Evolutionary conservation across 2,888 invertebrate species (phyloP).

Genomic region (Formica aserva): DNA sequence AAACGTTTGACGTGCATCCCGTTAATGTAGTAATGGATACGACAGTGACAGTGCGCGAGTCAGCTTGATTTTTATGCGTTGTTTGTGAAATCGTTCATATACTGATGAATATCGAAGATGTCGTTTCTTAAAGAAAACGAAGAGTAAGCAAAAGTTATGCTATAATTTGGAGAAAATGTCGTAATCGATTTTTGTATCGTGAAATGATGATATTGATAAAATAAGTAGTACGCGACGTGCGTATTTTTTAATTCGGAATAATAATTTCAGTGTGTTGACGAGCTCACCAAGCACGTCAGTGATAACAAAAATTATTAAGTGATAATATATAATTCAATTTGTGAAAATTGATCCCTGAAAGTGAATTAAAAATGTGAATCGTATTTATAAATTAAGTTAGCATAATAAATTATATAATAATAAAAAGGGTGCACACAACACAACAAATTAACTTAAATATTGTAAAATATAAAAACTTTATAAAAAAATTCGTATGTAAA

Average conservation of each 20-base stretch:
- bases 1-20: constrained; percentile 58
- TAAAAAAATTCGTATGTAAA: not conserved
- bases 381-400: not conserved
- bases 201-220: constrained; percentile 23
- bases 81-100: constrained; percentile 57
- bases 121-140: constrained; percentile 63
- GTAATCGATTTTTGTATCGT: constrained; percentile 47
- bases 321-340: not conserved
- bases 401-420: not conserved
- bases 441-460: too few relatives aligned
- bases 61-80: constrained; percentile 62
- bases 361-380: not conserved
- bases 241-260: not conserved
- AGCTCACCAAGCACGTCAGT: not conserved
- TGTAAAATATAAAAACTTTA: not conserved
- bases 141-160: constrained; percentile 68
- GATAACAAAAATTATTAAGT: not conserved
- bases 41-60: constrained; percentile 61
- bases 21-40: constrained; percentile 63
- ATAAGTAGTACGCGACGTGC: not conserved
- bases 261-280: not conserved
- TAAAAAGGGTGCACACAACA: too few relatives aligned
- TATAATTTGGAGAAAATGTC: constrained; percentile 33
- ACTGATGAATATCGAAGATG: constrained; percentile 63
- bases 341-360: not conserved